These are phyloP conservation scores for Trichechus manatus DNA, from an alignment of 2,113 vertebrate species.

Conservation along the genomic window DNA sequence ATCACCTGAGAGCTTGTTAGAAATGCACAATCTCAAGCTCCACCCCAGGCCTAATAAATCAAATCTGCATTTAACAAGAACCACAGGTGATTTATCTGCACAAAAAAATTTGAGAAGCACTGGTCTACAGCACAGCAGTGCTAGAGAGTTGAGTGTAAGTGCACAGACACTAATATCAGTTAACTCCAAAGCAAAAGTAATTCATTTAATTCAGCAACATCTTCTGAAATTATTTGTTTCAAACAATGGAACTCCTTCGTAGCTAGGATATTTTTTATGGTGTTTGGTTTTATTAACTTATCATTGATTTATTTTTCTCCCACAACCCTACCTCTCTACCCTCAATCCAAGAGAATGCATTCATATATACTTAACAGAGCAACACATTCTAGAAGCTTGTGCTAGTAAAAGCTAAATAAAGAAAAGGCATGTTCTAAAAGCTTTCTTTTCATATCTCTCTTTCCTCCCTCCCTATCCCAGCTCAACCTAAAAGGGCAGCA, in stretches of 20 bases:
- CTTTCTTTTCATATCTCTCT: neutral
- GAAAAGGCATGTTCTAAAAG: neutral
- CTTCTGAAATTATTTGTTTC: neutral
- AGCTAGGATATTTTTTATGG: neutral
- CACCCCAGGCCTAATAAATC: neutral
- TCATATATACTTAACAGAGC: neutral
- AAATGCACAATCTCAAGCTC: neutral
- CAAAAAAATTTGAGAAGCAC: neutral
- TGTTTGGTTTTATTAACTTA: slow-evolving; percentile 56
- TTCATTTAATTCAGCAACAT: neutral
- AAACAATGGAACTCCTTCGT: neutral
- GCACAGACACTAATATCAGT: neutral
- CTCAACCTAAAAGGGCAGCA: slow-evolving; percentile 65
- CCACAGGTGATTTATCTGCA: neutral
- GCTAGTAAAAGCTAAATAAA: slow-evolving; percentile 46
- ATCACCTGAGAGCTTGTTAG: neutral
- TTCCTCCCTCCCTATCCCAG: slow-evolving; percentile 29
- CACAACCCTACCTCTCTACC: neutral
- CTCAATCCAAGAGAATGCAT: neutral
- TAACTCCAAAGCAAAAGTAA: neutral
- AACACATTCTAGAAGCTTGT: neutral
- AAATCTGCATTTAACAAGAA: neutral
- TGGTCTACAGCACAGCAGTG: accelerated
- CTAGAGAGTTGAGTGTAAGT: neutral
- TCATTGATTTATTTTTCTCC: slow-evolving; percentile 1